Percentiles rank a stretch among this genome's conserved stretches.
phyloP scores from a whole-genome alignment of 2,113 vertebrate species.

The Calonectris borealis region DNA sequence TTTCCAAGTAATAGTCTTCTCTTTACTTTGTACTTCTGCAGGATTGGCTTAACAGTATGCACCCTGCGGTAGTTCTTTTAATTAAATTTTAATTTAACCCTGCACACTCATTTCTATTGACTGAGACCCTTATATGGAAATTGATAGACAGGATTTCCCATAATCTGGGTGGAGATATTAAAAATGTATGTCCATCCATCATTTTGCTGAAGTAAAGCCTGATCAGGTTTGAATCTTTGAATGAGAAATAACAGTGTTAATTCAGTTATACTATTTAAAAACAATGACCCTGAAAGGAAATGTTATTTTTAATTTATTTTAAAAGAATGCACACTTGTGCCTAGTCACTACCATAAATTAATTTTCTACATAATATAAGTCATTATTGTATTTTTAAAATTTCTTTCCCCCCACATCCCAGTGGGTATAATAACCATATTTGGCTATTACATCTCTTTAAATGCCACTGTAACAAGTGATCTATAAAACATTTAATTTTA shows the following conservation, averaged over 20 bases:
- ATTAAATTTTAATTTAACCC: no score
- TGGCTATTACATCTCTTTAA: neutral
- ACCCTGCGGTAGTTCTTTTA: neutral
- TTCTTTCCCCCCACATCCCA: neutral
- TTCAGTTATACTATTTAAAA: neutral
- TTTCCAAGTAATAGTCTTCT: neutral
- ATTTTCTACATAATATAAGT: neutral
- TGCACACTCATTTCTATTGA: neutral
- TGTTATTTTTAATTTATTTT: neutral
- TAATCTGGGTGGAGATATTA: neutral
- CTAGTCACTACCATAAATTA: neutral
- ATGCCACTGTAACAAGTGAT: neutral
- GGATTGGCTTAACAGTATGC: neutral
- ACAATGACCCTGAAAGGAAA: neutral
- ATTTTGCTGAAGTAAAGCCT: neutral
- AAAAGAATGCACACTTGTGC: neutral
- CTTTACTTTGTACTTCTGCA: neutral
- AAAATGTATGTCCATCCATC: neutral
- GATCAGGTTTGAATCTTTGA: neutral
- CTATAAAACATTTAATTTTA: neutral
- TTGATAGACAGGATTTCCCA: neutral
- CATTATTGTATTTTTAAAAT: neutral
- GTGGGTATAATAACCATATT: neutral
- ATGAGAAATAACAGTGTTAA: neutral
- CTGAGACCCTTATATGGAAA: neutral